Evolutionary conservation across 2,888 invertebrate species (phyloP).

Genomic region (Scelioninae gen. 2): DNA sequence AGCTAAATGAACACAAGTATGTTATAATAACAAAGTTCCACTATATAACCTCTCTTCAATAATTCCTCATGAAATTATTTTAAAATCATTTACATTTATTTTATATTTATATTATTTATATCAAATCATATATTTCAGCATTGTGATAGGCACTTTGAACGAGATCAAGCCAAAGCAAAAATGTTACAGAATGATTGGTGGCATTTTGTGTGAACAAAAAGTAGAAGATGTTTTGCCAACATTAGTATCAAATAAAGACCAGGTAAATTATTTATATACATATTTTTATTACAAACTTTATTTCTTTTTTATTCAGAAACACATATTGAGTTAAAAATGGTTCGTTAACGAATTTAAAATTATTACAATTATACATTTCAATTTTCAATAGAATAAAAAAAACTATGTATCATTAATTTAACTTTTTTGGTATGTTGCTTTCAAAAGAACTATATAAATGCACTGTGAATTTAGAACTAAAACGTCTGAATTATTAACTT

Average conservation of each 20-base stretch:
- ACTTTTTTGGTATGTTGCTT: no score
- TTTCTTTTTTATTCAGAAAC: no score
- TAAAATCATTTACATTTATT: not conserved
- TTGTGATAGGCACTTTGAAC: constrained; percentile 94
- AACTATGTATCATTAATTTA: no score
- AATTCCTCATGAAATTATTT: not conserved
- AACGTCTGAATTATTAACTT: no score
- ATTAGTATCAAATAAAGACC: constrained; percentile 85
- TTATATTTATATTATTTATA: no score
- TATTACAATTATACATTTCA: no score
- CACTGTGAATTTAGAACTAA: no score
- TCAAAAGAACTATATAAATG: no score
- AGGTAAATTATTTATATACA: constrained; percentile 74
- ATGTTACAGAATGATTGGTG: constrained; percentile 95
- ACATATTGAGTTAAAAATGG: no score
- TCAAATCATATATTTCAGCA: constrained; percentile 77
- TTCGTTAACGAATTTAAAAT: no score
- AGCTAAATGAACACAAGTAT: constrained; percentile 97
- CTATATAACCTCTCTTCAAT: constrained; percentile 44
- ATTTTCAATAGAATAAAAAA: no score
- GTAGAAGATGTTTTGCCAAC: constrained; percentile 94
- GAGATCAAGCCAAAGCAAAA: constrained; percentile 89
- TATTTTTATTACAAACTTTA: not conserved
- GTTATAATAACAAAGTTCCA: constrained; percentile 5
- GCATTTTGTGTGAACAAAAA: constrained; percentile 93